Percentiles rank a stretch among this genome's conserved stretches.
These are phyloP conservation scores for Monarcha castaneiventris DNA, from an alignment of 2,113 vertebrate genomes.

Conservation along the genomic window DNA sequence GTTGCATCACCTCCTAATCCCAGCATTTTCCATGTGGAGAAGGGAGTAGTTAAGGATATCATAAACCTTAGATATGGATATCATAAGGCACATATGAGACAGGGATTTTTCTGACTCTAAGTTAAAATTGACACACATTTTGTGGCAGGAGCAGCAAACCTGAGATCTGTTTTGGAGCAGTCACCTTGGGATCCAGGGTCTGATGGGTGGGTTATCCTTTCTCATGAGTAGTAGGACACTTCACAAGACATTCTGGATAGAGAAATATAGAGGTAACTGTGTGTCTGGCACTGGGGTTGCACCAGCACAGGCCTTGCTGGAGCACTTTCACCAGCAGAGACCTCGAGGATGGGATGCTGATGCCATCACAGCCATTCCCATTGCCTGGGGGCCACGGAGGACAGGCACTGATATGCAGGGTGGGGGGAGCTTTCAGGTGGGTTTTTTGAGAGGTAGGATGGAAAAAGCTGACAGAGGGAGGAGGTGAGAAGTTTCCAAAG, in stretches of 20 bases:
- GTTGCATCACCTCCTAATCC: conserved; percentile 7
- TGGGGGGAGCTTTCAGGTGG: not conserved
- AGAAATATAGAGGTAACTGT: not conserved
- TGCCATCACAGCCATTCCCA: not conserved
- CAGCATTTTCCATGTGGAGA: not conserved
- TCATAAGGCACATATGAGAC: not conserved
- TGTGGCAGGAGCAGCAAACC: not conserved
- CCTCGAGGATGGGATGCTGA: not conserved
- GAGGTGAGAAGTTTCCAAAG: conserved; percentile 1
- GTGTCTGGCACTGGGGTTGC: no score
- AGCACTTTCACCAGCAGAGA: not conserved
- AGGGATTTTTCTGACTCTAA: not conserved
- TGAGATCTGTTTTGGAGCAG: not conserved
- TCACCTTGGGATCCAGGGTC: fast-evolving
- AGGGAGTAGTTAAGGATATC: not conserved
- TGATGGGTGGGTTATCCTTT: not conserved
- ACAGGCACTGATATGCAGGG: fast-evolving
- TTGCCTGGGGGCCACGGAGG: not conserved
- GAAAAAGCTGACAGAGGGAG: not conserved
- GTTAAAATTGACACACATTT: not conserved
- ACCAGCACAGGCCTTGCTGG: not conserved
- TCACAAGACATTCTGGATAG: not conserved
- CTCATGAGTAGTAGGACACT: not conserved
- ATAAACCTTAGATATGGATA: not conserved
- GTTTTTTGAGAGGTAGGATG: not conserved